Percentiles rank a stretch among this genome's conserved stretches.
Conservation (phyloP, 2,888 invertebrate species). For the Antheraea yamamai region DNA sequence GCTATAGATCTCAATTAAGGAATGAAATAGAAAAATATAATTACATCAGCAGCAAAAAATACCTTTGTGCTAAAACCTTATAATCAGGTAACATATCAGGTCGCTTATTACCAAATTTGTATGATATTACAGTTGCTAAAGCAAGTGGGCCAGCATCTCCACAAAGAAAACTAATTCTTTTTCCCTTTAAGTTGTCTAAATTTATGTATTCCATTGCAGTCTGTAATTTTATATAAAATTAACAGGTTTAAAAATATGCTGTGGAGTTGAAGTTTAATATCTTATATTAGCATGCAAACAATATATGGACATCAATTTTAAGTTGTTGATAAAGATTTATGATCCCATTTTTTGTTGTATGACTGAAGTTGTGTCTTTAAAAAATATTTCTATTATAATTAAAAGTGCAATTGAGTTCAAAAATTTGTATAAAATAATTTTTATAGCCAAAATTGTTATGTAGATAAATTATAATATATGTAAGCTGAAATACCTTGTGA, state of each 20-base stretch:
- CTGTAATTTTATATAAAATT: constrained; percentile 28
- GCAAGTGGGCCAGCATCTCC: constrained; percentile 91
- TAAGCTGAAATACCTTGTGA: not conserved
- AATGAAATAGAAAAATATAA: not conserved
- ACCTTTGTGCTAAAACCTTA: constrained; percentile 78
- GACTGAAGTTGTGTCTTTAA: not conserved
- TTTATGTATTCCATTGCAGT: constrained; percentile 56
- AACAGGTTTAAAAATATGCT: not conserved
- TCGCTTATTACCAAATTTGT: constrained; percentile 72
- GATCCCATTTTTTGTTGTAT: not conserved
- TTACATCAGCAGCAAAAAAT: constrained; percentile 24
- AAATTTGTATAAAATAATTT: not conserved
- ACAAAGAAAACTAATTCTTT: constrained; percentile 86
- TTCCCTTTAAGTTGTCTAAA: constrained; percentile 57
- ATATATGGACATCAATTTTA: not conserved
- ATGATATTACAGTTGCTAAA: constrained; percentile 86
- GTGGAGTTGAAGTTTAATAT: not conserved
- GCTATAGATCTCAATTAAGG: too few relatives aligned
- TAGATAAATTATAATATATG: not conserved
- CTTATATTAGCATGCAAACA: not conserved
- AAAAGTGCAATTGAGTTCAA: not conserved
- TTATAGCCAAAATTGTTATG: not conserved
- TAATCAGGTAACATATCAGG: constrained; percentile 72
- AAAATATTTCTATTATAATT: not conserved
- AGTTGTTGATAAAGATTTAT: not conserved